Percentiles rank a stretch among this genome's conserved stretches.
These are phyloP conservation scores for Cylloceria caligata DNA, from an alignment of 2,888 invertebrate genomes.

Conservation along the genomic window DNA sequence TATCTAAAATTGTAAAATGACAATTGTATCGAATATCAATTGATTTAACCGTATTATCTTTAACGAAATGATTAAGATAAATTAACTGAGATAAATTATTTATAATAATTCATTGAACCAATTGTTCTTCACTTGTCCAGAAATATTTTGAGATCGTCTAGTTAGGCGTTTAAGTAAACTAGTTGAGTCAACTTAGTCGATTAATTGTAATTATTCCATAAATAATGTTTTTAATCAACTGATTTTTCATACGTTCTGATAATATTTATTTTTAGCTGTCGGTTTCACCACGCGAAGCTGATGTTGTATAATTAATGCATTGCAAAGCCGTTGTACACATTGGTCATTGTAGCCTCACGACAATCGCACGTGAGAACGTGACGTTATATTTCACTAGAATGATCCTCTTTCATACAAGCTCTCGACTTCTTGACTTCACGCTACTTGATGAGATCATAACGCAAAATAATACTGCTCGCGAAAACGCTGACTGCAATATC, in stretches of 20 bases:
- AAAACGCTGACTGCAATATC: slow-evolving; percentile 58
- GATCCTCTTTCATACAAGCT: slow-evolving; percentile 46
- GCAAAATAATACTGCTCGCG: slow-evolving; percentile 36
- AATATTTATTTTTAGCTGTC: background rate
- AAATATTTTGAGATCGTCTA: too few relatives aligned
- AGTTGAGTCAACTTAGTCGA: too few relatives aligned
- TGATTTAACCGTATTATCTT: too few relatives aligned
- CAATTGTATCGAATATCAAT: too few relatives aligned
- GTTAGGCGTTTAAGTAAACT: too few relatives aligned
- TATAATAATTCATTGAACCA: too few relatives aligned
- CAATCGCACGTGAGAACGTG: slow-evolving; percentile 59
- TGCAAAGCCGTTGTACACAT: slow-evolving; percentile 18
- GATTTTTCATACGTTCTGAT: background rate
- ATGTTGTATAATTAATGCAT: background rate
- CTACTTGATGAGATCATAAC: slow-evolving; percentile 56
- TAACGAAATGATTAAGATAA: too few relatives aligned
- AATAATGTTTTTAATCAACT: too few relatives aligned
- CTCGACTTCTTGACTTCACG: slow-evolving; percentile 42
- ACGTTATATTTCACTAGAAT: slow-evolving; percentile 41
- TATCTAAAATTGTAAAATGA: too few relatives aligned
- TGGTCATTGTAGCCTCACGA: background rate
- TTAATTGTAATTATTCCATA: too few relatives aligned
- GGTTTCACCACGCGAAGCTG: background rate
- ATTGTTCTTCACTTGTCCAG: too few relatives aligned
- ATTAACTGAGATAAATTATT: too few relatives aligned